These are phyloP conservation scores for Chromoteleia sp. DNA, from an alignment of 2,888 invertebrate species.

Conservation along the genomic window DNA sequence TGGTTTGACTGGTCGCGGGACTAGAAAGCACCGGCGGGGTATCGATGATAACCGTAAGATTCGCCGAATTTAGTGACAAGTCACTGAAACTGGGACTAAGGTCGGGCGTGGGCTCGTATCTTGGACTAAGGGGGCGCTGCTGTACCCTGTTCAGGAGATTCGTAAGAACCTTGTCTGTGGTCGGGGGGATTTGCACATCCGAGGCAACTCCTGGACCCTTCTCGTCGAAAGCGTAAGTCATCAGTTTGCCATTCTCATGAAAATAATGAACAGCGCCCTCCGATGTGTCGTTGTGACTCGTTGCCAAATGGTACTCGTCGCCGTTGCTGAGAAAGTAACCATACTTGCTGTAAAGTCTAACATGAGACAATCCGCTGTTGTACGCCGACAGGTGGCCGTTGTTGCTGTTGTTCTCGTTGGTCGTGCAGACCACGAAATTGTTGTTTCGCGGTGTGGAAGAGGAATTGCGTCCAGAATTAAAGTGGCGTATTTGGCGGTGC, in stretches of 20 bases:
- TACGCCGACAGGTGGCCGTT: slow-evolving; percentile 38
- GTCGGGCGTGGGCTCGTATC: slow-evolving; percentile 83
- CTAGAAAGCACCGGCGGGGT: slow-evolving; percentile 80
- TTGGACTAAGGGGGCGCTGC: slow-evolving; percentile 75
- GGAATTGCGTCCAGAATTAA: neutral
- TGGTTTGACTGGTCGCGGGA: slow-evolving; percentile 73
- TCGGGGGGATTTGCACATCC: slow-evolving; percentile 78
- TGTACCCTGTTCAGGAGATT: slow-evolving; percentile 79
- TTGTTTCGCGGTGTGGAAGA: neutral
- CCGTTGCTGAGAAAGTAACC: slow-evolving; percentile 84
- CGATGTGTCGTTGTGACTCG: slow-evolving; percentile 90
- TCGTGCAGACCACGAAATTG: slow-evolving; percentile 1
- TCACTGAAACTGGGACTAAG: slow-evolving; percentile 85
- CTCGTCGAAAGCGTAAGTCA: slow-evolving; percentile 94
- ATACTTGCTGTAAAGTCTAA: slow-evolving; percentile 76
- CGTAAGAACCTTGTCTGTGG: slow-evolving; percentile 80
- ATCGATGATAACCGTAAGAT: slow-evolving; percentile 83
- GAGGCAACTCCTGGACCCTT: slow-evolving; percentile 87
- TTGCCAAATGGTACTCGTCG: slow-evolving; percentile 89
- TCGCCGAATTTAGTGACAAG: slow-evolving; percentile 85
- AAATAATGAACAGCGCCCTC: slow-evolving; percentile 94
- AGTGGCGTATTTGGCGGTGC: neutral
- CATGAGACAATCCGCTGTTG: slow-evolving; percentile 75
- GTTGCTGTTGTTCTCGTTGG: neutral
- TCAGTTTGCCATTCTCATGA: slow-evolving; percentile 93